phyloP scores from a whole-genome alignment of 2,888 invertebrate genomes.

The Epistrophe eligans region DNA sequence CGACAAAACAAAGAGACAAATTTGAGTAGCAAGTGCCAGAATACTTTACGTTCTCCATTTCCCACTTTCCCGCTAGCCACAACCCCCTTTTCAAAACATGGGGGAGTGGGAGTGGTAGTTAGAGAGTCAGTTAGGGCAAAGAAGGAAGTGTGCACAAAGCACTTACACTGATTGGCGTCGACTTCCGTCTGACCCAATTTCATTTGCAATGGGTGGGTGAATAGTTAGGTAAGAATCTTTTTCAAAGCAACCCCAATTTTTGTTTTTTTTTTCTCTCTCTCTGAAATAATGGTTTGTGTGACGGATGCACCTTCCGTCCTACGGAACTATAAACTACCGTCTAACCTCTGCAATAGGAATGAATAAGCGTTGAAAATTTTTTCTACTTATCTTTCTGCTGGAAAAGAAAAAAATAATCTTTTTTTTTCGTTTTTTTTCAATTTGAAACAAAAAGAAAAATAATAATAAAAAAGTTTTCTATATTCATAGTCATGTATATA shows the following conservation, averaged over 20 bases:
- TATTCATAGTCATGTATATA: not conserved
- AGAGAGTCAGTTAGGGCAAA: constrained; percentile 68
- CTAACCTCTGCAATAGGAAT: constrained; percentile 44
- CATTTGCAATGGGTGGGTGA: constrained; percentile 53
- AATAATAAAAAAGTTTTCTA: constrained; percentile 33
- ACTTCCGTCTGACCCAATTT: constrained; percentile 76
- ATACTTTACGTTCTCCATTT: constrained; percentile 20
- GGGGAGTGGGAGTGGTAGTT: not conserved
- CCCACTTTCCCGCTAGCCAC: not conserved
- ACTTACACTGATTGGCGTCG: constrained; percentile 76
- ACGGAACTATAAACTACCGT: constrained; percentile 68
- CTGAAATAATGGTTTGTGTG: constrained; percentile 51
- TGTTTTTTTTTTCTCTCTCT: constrained; percentile 25
- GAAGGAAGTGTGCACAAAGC: constrained; percentile 75
- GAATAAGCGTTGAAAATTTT: constrained; percentile 66
- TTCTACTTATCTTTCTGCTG: constrained; percentile 49
- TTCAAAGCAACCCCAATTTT: constrained; percentile 33
- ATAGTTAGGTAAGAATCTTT: constrained; percentile 45
- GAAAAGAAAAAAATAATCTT: constrained; percentile 2
- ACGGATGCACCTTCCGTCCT: constrained; percentile 69
- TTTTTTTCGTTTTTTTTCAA: constrained; percentile 8
- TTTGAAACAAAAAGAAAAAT: constrained; percentile 29
- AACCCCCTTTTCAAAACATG: not conserved
- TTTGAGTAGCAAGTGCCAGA: constrained; percentile 46
- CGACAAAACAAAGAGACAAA: constrained; percentile 49